phyloP scores from a whole-genome alignment of 2,113 vertebrate genomes.

The Dipodomys spectabilis region DNA sequence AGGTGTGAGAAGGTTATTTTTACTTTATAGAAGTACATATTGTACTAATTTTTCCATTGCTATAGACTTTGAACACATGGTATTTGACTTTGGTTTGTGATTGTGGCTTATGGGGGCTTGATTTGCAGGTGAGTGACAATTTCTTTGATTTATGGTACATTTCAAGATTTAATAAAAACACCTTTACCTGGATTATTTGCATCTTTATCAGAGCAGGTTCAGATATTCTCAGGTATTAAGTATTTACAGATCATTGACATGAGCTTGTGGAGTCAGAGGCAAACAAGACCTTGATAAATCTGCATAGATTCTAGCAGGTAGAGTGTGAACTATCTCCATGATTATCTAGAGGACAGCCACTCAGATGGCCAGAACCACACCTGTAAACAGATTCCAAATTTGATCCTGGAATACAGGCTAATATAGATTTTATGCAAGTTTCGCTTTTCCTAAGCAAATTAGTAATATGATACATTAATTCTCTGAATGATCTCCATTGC shows the following conservation, averaged over 20 bases:
- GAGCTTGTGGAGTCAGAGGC: neutral
- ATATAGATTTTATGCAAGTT: neutral
- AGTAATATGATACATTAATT: neutral
- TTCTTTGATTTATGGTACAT: neutral
- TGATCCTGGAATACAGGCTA: neutral
- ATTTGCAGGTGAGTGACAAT: neutral
- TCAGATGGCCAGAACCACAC: neutral
- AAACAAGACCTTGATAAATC: neutral
- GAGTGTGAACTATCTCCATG: neutral
- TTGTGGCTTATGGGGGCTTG: neutral
- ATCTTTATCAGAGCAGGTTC: neutral
- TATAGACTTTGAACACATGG: neutral
- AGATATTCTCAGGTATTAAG: neutral
- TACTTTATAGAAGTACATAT: neutral
- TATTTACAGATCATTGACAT: neutral
- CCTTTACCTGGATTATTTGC: neutral
- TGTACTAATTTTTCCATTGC: neutral
- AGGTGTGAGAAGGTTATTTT: neutral
- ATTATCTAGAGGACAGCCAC: neutral
- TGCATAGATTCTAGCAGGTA: neutral
- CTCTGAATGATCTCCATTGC: neutral
- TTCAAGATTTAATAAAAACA: slow-evolving; percentile 2
- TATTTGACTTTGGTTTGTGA: slow-evolving; percentile 21
- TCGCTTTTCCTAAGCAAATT: neutral
- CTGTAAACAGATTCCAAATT: neutral